These are phyloP conservation scores for Limnothrissa miodon DNA, from an alignment of 2,113 vertebrate genomes.

Conservation along the genomic window DNA sequence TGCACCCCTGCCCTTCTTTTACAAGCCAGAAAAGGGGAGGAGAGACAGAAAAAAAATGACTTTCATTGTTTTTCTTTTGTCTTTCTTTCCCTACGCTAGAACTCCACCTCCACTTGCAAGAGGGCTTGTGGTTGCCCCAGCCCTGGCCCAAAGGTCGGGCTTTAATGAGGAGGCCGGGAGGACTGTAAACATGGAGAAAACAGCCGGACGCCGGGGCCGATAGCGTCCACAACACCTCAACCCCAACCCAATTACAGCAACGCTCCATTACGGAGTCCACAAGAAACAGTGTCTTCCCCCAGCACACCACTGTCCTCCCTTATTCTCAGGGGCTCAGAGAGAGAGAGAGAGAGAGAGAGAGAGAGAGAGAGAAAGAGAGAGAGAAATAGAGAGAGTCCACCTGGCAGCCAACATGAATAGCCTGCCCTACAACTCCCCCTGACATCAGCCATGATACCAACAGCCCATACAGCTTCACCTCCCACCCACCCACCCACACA, in stretches of 20 bases:
- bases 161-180: conserved; percentile 57
- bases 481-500: neutral
- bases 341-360: neutral
- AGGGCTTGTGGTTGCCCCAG: neutral
- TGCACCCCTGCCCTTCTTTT: conserved; percentile 53
- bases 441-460: conserved; percentile 5
- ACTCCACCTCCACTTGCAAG: too few relatives aligned
- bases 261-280: conserved; percentile 60
- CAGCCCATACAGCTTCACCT: neutral
- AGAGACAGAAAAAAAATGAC: conserved; percentile 40
- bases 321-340: neutral
- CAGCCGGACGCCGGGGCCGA: conserved; percentile 36
- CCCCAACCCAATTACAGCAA: conserved; percentile 61
- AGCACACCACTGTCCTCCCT: neutral
- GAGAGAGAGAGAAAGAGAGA: neutral
- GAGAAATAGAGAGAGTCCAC: neutral
- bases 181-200: conserved; percentile 64
- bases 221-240: neutral
- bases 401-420: neutral
- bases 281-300: neutral
- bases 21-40: conserved; percentile 26
- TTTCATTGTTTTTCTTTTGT: conserved; percentile 17
- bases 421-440: neutral
- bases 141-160: neutral
- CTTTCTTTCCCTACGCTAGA: neutral